These are phyloP conservation scores for Bubo scandiacus DNA, from an alignment of 2,113 vertebrate genomes.

Conservation along the genomic window DNA sequence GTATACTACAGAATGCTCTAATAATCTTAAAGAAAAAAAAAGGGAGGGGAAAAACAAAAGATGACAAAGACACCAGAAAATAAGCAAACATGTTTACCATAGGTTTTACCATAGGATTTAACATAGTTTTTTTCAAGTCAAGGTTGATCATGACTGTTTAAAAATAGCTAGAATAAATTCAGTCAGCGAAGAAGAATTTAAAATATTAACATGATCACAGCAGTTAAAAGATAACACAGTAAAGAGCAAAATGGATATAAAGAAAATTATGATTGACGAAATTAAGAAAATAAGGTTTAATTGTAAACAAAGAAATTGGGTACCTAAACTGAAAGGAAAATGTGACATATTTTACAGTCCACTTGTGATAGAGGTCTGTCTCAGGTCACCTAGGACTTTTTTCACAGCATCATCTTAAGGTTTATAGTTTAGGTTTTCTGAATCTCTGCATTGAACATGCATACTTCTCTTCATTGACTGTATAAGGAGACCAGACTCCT, in stretches of 20 bases:
- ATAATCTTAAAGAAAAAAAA: neutral
- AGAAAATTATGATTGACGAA: neutral
- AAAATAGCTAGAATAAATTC: neutral
- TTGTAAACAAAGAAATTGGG: neutral
- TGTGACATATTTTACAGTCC: neutral
- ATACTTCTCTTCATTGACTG: neutral
- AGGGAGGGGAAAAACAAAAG: neutral
- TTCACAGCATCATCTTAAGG: neutral
- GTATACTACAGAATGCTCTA: neutral
- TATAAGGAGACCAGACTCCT: neutral
- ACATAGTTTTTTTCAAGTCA: neutral
- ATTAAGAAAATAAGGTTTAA: neutral
- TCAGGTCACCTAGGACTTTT: neutral
- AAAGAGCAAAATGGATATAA: neutral
- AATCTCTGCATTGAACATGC: neutral
- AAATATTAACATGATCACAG: neutral
- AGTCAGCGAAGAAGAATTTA: neutral
- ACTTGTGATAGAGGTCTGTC: neutral
- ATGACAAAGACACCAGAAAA: neutral
- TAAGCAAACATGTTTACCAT: neutral
- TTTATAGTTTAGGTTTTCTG: neutral
- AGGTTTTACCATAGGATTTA: too few relatives aligned
- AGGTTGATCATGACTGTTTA: neutral
- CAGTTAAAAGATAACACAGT: neutral
- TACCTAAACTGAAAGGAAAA: neutral